Percentiles rank a stretch among this genome's conserved stretches.
phyloP scores from a whole-genome alignment of 2,888 invertebrate species.

The Podotricha telesiphe region DNA sequence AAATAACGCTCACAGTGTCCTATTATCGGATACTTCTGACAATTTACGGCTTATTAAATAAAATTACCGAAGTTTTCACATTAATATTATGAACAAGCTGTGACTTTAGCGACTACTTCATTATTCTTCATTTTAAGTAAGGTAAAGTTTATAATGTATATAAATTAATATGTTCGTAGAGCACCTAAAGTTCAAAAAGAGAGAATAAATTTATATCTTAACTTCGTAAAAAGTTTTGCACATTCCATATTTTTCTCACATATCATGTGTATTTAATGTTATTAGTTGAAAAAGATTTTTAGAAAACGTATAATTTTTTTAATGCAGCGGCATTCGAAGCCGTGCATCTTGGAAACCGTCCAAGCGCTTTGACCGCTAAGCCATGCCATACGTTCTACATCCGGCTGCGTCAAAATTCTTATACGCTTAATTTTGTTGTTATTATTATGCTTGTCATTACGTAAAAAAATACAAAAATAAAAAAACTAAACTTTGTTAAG shows the following conservation, averaged over 20 bases:
- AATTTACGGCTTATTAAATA: slow-evolving; percentile 25
- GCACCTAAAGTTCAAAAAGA: slow-evolving; percentile 1
- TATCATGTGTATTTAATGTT: not conserved
- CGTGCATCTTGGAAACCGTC: too few relatives aligned
- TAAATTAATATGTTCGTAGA: slow-evolving; percentile 7
- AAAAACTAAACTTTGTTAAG: too few relatives aligned
- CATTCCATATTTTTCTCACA: not conserved
- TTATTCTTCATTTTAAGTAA: slow-evolving; percentile 23
- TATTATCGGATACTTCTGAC: slow-evolving; percentile 15
- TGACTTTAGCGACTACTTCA: slow-evolving; percentile 25
- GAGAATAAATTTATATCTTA: slow-evolving; percentile 7
- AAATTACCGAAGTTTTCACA: slow-evolving; percentile 23
- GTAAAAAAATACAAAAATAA: too few relatives aligned
- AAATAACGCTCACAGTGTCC: slow-evolving; percentile 3
- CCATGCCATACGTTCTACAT: too few relatives aligned
- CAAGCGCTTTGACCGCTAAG: too few relatives aligned
- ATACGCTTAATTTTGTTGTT: too few relatives aligned
- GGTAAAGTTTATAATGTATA: slow-evolving; percentile 17
- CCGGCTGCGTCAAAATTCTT: too few relatives aligned
- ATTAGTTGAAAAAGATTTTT: too few relatives aligned
- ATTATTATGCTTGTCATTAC: too few relatives aligned
- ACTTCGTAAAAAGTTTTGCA: not conserved
- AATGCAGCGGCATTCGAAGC: too few relatives aligned
- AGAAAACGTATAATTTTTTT: too few relatives aligned
- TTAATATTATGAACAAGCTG: slow-evolving; percentile 29